Evolutionary conservation across 2,797 vertebrate species (phyloP).

Genomic region (Amphiprion clarkii): DNA sequence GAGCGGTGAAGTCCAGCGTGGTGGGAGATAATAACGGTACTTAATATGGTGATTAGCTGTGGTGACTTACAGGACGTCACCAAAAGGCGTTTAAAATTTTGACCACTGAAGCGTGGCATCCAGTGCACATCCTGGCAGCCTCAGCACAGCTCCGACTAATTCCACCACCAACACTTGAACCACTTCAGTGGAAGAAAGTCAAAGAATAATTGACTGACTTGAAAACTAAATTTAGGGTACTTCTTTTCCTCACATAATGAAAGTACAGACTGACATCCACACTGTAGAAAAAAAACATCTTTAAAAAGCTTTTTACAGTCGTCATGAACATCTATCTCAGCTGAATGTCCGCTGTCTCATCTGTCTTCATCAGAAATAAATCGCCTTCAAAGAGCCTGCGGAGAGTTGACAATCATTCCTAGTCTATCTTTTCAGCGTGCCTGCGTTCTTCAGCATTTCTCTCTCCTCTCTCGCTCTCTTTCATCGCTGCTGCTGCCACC

Average conservation of each 20-base stretch:
- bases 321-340: constrained; percentile 19
- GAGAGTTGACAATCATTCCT: constrained; percentile 52
- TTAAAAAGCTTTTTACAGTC: neutral
- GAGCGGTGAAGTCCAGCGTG: neutral
- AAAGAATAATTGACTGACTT: neutral
- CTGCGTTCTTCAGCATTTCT: constrained; percentile 56
- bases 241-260: neutral
- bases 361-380: constrained; percentile 59
- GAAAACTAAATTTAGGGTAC: constrained; percentile 17
- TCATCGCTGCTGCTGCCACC: constrained; percentile 65
- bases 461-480: constrained; percentile 50
- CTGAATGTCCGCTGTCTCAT: constrained; percentile 22
- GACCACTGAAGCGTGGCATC: neutral
- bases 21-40: neutral
- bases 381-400: constrained; percentile 75
- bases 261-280: constrained; percentile 15
- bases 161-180: neutral
- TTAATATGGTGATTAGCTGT: neutral
- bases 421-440: constrained; percentile 44
- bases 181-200: constrained; percentile 27
- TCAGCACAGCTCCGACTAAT: neutral
- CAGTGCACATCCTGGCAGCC: neutral
- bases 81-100: constrained; percentile 5
- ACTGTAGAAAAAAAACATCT: constrained; percentile 8
- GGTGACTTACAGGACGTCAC: constrained; percentile 4